Base-by-base conservation (phyloP, 2,888 invertebrate genomes). In the Melieria crassipennis region DNA sequence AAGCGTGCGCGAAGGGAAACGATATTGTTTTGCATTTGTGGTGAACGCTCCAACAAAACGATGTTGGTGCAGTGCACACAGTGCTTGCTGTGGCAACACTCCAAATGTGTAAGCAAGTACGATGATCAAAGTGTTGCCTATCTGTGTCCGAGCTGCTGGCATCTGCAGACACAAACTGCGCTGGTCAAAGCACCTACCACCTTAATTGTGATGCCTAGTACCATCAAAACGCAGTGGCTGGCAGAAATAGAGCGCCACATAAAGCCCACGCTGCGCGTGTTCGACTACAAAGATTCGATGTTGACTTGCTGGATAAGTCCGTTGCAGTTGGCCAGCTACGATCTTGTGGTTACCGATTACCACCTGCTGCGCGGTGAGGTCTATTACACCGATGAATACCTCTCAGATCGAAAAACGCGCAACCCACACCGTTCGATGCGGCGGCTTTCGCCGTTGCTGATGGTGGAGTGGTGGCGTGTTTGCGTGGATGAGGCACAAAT, bases 401-500 rank as follows among this genome's bases (percentile, higher is more conserved):
- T 86, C 56, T 80, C 79, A 4, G 77, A 80, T 42, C 79, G 83
- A 1, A 74, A 73, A 4, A 85, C 91, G 65, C 87, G 93, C 0
- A 86, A 89, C 73, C 88, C 89, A n/a, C 90, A 91, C 74, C 88
- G 90, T 48, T 93, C 91, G 77, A 87, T 91, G 84, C 87, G 90
- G 1, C 88, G 90, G 2, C 90, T 90, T 0, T 90, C 92, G 61
- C 93, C 94, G 0, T 84, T 94, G n/a, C 85, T 89, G 1, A 89
- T 90, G 80, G 88, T 94, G 2, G 87, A 90, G 64, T 94, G 93
- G 92, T 94, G 93, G 93, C 88, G 94, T 70, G 88, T 94, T 66
- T 90, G 92, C 80, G 85, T 94, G 45, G 94, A 94, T 85, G 94
- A 94, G 86, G 94, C 93, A 5, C 94, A 94, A 88, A 91, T 93